A percentile compares a stretch with the other conserved stretches of the same genome.
Conservation (phyloP, 2,888 invertebrate genomes). For the Rhamnusium bicolor region DNA sequence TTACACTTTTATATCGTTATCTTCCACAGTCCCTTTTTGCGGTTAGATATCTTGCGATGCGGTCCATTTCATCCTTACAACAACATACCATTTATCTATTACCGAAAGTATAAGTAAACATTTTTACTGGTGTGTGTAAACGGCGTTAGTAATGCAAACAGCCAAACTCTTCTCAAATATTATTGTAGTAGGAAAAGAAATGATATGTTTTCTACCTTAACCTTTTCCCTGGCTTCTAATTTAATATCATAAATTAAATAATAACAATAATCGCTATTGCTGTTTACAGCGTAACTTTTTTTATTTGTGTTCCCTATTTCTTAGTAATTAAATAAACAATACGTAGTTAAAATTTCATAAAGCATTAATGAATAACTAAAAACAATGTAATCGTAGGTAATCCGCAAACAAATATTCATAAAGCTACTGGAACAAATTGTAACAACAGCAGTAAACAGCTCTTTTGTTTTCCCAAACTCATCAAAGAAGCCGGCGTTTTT, state of each 20-base stretch:
- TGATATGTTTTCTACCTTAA: conserved; percentile 54
- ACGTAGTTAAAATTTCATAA: too few species aligned
- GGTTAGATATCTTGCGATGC: conserved; percentile 33
- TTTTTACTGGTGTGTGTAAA: conserved; percentile 63
- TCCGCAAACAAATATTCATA: too few species aligned
- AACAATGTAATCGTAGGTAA: too few species aligned
- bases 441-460: too few species aligned
- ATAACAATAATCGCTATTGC: conserved; percentile 44
- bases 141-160: conserved; percentile 68
- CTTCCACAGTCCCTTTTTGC: conserved; percentile 1
- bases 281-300: conserved; percentile 18
- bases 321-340: neutral
- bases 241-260: conserved; percentile 55
- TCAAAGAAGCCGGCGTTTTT: too few species aligned
- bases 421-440: too few species aligned
- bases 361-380: too few species aligned
- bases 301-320: neutral
- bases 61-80: conserved; percentile 64
- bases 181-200: conserved; percentile 59
- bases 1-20: conserved; percentile 16
- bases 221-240: conserved; percentile 49
- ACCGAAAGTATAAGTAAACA: conserved; percentile 70
- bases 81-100: conserved; percentile 68
- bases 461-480: too few species aligned
- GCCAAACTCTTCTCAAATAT: conserved; percentile 60